Evolutionary conservation across 2,888 invertebrate species (phyloP).

Genomic region (Euplexia lucipara): DNA sequence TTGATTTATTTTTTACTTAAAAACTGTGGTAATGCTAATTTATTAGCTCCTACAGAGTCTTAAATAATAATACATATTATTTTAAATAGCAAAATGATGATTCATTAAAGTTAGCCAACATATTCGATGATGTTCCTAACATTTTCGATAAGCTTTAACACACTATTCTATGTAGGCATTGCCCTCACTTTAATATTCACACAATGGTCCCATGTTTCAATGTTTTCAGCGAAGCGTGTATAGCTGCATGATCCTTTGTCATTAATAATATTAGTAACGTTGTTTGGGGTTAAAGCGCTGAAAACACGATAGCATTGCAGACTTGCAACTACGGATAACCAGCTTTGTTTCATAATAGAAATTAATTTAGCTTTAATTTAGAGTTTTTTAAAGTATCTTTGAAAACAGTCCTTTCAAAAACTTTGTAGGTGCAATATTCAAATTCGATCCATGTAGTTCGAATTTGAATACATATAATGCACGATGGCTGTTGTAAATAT

Average conservation of each 20-base stretch:
- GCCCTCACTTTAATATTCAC: background rate
- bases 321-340: conserved; percentile 5
- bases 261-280: conserved; percentile 26
- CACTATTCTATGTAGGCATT: background rate
- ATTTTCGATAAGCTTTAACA: background rate
- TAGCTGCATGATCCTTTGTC: conserved; percentile 41
- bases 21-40: background rate
- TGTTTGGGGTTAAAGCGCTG: conserved; percentile 31
- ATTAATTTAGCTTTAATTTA: background rate
- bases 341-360: background rate
- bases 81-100: no score
- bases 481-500: no score
- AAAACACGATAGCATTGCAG: conserved; percentile 33
- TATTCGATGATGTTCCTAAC: background rate
- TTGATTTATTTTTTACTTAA: conserved; percentile 1
- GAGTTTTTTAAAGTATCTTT: background rate
- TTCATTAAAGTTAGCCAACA: no score
- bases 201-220: conserved; percentile 9
- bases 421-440: no score
- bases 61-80: background rate
- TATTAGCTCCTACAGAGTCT: background rate
- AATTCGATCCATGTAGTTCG: no score
- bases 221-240: conserved; percentile 10
- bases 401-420: no score
- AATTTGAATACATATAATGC: no score